phyloP scores from a whole-genome alignment of 2,888 invertebrate genomes.

The Sesamia inferens region DNA sequence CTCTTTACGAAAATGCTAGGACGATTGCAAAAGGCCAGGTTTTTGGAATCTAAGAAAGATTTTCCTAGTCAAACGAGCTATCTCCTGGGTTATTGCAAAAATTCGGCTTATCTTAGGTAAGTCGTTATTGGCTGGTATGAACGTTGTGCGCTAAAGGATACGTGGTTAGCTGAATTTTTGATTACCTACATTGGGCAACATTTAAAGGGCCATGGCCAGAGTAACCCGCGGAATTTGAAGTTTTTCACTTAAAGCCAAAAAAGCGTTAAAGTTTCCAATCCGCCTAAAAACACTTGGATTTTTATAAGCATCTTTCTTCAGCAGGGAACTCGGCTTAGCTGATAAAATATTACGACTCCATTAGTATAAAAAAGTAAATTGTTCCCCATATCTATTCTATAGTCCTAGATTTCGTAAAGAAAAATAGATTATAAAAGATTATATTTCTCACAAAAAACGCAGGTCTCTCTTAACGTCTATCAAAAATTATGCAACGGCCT shows the following conservation, averaged over 20 bases:
- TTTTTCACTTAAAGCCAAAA: not conserved
- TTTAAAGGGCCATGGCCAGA: too few relatives aligned
- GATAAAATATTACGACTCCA: not conserved
- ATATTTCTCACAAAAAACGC: not conserved
- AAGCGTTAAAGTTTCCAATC: not conserved
- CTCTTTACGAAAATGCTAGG: conserved; percentile 8
- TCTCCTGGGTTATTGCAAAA: conserved; percentile 14
- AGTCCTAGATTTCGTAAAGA: not conserved
- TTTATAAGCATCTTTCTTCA: not conserved
- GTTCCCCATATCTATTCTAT: not conserved
- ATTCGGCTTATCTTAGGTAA: conserved; percentile 24
- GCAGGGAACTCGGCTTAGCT: not conserved
- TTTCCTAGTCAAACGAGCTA: conserved; percentile 18
- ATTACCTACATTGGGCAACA: not conserved
- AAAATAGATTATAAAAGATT: not conserved
- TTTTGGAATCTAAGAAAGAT: conserved; percentile 12
- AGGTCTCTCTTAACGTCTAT: not conserved
- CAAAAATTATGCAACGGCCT: not conserved
- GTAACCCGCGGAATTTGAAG: too few relatives aligned
- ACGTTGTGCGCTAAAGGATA: not conserved
- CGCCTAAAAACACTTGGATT: not conserved
- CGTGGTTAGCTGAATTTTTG: not conserved
- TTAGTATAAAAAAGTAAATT: not conserved
- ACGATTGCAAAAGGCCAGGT: conserved; percentile 17
- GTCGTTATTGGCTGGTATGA: conserved; percentile 6